phyloP scores from a whole-genome alignment of 1,140 invertebrate genomes.

The Cotesia glomerata region DNA sequence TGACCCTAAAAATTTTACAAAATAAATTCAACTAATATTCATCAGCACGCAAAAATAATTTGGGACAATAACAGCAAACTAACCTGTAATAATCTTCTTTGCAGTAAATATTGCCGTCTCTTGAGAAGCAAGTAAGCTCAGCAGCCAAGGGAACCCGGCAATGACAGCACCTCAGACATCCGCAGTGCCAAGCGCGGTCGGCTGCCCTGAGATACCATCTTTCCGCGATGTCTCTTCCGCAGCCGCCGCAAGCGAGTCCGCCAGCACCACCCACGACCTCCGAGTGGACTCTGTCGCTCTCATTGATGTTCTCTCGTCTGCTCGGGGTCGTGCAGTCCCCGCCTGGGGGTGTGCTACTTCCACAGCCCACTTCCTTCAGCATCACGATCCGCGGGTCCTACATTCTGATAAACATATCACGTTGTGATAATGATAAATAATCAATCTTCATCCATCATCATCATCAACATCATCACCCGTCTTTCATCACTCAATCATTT shows the following conservation, averaged over 20 bases:
- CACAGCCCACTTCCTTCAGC: slow-evolving; percentile 62
- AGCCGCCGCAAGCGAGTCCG: slow-evolving; percentile 43
- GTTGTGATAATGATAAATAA: neutral
- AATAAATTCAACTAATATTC: no score
- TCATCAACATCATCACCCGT: neutral
- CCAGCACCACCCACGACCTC: slow-evolving; percentile 46
- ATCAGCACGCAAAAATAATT: no score
- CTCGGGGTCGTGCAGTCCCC: slow-evolving; percentile 41
- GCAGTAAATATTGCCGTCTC: slow-evolving; percentile 92
- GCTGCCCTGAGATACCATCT: slow-evolving; percentile 85
- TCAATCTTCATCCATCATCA: neutral
- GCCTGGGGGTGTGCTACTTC: slow-evolving; percentile 53
- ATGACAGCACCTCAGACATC: slow-evolving; percentile 85
- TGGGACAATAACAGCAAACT: slow-evolving; percentile 41
- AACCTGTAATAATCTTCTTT: slow-evolving; percentile 95
- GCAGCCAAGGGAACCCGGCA: slow-evolving; percentile 84
- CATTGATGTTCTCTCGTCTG: slow-evolving; percentile 27
- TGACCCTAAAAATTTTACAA: no score
- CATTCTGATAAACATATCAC: slow-evolving; percentile 23
- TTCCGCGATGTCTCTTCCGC: slow-evolving; percentile 58
- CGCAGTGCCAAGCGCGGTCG: slow-evolving; percentile 87
- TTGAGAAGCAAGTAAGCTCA: slow-evolving; percentile 87
- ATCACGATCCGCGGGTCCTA: slow-evolving; percentile 38
- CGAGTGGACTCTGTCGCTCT: slow-evolving; percentile 7
- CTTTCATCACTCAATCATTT: neutral